phyloP scores from a whole-genome alignment of 1,140 invertebrate genomes.

The Drosophila virilis region DNA sequence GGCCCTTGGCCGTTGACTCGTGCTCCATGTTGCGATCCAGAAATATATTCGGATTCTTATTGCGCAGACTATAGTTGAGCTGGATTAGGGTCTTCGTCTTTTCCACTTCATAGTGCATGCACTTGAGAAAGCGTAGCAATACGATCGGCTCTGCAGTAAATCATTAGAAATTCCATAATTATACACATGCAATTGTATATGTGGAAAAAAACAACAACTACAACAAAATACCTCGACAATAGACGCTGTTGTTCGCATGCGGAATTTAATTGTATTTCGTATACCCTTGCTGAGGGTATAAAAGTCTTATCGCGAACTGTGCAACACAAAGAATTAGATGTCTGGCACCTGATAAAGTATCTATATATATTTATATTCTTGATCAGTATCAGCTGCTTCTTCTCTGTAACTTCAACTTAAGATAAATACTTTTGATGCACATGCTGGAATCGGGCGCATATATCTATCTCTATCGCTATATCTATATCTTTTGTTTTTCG shows the following conservation, averaged over 20 bases:
- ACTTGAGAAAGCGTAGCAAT: constrained; percentile 70
- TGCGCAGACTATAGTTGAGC: constrained; percentile 87
- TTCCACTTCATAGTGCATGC: constrained; percentile 85
- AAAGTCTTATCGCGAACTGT: too few relatives aligned
- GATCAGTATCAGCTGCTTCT: too few relatives aligned
- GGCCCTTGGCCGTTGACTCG: constrained; percentile 85
- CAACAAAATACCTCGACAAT: too few relatives aligned
- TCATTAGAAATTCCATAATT: constrained; percentile 9
- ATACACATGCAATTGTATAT: background rate
- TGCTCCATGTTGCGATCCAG: constrained; percentile 86
- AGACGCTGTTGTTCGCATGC: constrained; percentile 1
- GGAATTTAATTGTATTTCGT: background rate
- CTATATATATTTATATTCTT: background rate
- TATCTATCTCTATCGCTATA: too few relatives aligned
- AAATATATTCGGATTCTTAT: constrained; percentile 88
- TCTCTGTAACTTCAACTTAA: too few relatives aligned
- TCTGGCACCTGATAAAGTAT: background rate
- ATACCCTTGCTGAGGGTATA: too few relatives aligned
- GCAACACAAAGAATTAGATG: too few relatives aligned
- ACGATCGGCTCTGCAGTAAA: constrained; percentile 58
- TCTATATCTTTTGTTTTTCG: too few relatives aligned
- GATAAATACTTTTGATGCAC: too few relatives aligned
- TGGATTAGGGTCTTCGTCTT: constrained; percentile 87
- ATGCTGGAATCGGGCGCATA: too few relatives aligned
- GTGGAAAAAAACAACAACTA: too few relatives aligned